These are phyloP conservation scores for Tinea semifulvella DNA, from an alignment of 2,888 invertebrate species.

Conservation along the genomic window DNA sequence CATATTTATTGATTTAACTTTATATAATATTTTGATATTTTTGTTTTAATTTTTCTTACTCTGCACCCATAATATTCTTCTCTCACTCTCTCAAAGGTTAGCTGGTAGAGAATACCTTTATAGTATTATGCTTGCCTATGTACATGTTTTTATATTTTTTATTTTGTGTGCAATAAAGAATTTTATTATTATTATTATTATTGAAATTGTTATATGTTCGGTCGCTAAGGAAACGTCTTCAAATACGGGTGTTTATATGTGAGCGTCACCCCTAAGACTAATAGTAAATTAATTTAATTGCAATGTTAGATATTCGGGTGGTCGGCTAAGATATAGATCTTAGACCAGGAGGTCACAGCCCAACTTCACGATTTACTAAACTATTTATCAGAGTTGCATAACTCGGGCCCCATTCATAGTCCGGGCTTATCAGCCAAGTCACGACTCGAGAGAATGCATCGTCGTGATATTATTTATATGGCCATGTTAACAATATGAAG, in stretches of 20 bases:
- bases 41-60: too few relatives aligned
- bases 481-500: neutral
- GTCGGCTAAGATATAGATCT: slow-evolving; percentile 37
- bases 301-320: slow-evolving; percentile 28
- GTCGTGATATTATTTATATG: slow-evolving; percentile 10
- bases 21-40: too few relatives aligned
- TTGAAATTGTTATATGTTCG: too few relatives aligned
- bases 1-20: too few relatives aligned
- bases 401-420: slow-evolving; percentile 29
- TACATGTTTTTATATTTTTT: too few relatives aligned
- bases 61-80: too few relatives aligned
- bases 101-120: too few relatives aligned
- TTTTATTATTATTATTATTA: too few relatives aligned
- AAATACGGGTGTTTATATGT: too few relatives aligned
- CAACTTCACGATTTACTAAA: slow-evolving; percentile 35
- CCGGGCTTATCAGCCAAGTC: slow-evolving; percentile 8
- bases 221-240: slow-evolving; percentile 6
- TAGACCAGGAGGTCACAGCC: slow-evolving; percentile 37
- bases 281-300: slow-evolving; percentile 13
- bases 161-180: too few relatives aligned
- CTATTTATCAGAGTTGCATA: slow-evolving; percentile 43
- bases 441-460: slow-evolving; percentile 3
- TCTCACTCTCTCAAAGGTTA: too few relatives aligned
- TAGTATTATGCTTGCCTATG: too few relatives aligned
- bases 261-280: slow-evolving; percentile 3